Evolutionary conservation across 2,888 invertebrate genomes (phyloP).

Genomic region (Euphydryas editha): DNA sequence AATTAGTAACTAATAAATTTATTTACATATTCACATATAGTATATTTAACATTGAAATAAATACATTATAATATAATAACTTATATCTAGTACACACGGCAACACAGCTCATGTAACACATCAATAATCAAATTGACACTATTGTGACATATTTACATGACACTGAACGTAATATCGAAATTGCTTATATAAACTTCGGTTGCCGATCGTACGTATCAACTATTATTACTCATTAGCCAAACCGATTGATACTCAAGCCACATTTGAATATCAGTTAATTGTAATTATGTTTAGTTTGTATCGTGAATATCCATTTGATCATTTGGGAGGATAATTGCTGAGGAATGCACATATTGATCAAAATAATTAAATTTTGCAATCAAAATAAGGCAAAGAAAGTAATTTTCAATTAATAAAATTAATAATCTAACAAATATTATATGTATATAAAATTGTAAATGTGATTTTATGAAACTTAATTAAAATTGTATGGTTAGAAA

Average conservation of each 20-base stretch:
- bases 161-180: constrained; percentile 23
- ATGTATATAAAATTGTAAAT: neutral
- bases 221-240: constrained; percentile 38
- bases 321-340: no score
- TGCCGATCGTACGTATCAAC: constrained; percentile 41
- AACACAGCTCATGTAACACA: constrained; percentile 57
- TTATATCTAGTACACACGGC: constrained; percentile 46
- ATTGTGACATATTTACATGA: constrained; percentile 40
- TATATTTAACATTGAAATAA: constrained; percentile 78
- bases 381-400: neutral
- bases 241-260: constrained; percentile 31
- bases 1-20: constrained; percentile 75
- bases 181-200: constrained; percentile 37
- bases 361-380: neutral
- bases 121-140: constrained; percentile 62
- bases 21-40: constrained; percentile 82
- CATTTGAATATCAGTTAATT: neutral
- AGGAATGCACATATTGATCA: constrained; percentile 1
- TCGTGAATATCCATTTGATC: neutral
- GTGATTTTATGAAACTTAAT: neutral
- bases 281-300: constrained; percentile 1
- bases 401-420: neutral
- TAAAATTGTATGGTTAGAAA: no score
- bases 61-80: constrained; percentile 50
- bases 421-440: neutral